phyloP scores from a whole-genome alignment of 2,113 vertebrate genomes.

The Pelmatolapia mariae region DNA sequence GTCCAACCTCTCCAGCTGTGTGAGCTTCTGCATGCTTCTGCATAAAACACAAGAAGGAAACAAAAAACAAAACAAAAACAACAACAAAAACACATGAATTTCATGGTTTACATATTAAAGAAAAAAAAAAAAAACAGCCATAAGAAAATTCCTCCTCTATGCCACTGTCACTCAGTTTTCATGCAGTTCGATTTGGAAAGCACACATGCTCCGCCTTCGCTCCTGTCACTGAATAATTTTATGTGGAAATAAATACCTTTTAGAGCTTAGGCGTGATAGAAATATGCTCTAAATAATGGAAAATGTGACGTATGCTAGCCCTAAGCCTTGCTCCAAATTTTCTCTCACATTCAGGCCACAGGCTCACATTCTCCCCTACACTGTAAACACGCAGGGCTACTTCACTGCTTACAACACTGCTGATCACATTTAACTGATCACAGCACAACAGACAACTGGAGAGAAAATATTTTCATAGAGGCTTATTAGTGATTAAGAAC shows the following conservation, averaged over 20 bases:
- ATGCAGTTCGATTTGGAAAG: neutral
- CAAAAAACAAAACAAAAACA: neutral
- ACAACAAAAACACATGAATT: neutral
- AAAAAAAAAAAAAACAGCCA: neutral
- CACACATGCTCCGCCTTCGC: neutral
- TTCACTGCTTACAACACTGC: neutral
- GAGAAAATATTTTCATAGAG: neutral
- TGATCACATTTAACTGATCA: neutral
- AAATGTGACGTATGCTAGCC: conserved; percentile 41
- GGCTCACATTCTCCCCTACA: neutral
- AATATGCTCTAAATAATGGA: conserved; percentile 46
- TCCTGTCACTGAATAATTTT: neutral
- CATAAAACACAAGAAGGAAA: conserved; percentile 13
- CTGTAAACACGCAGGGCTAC: neutral
- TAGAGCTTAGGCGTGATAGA: conserved; percentile 9
- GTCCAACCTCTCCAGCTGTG: conserved; percentile 93
- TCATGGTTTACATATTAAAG: neutral
- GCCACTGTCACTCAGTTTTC: neutral
- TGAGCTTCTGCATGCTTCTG: conserved; percentile 98
- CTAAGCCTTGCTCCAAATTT: conserved; percentile 21
- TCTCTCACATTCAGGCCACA: conserved; percentile 36
- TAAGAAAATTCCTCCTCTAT: neutral
- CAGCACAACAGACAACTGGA: neutral
- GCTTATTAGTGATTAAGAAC: neutral
- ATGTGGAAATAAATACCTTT: conserved; percentile 25